These are phyloP conservation scores for Rhabditophanes sp. DNA, from an alignment of 2,888 invertebrate species.

Conservation along the genomic window DNA sequence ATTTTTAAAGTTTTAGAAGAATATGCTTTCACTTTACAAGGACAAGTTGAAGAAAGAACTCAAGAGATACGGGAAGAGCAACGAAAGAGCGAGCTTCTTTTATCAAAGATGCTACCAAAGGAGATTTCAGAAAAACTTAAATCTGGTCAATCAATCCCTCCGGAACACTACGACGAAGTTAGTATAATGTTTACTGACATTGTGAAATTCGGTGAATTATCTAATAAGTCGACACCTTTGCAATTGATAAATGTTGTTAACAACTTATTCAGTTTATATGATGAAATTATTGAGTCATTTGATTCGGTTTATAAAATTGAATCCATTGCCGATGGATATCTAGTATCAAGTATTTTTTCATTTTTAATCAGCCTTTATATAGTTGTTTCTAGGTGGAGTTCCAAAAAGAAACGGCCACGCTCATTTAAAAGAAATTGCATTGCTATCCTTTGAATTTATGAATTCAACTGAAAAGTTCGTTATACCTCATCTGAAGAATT, in stretches of 20 bases:
- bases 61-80: slow-evolving; percentile 31
- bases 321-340: slow-evolving; percentile 30
- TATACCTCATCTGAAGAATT: slow-evolving; percentile 28
- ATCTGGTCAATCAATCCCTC: slow-evolving; percentile 27
- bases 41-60: slow-evolving; percentile 30
- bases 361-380: no score
- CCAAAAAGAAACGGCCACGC: slow-evolving; percentile 30
- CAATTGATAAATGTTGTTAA: slow-evolving; percentile 35
- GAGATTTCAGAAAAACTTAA: slow-evolving; percentile 27
- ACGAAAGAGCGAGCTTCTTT: slow-evolving; percentile 25
- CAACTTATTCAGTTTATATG: slow-evolving; percentile 32
- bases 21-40: slow-evolving; percentile 26
- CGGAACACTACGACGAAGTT: slow-evolving; percentile 27
- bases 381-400: no score
- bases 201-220: slow-evolving; percentile 28
- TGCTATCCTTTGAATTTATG: slow-evolving; percentile 25
- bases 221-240: slow-evolving; percentile 25
- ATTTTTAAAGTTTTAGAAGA: slow-evolving; percentile 23
- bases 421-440: slow-evolving; percentile 25
- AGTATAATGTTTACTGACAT: slow-evolving; percentile 35
- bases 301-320: slow-evolving; percentile 35
- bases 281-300: slow-evolving; percentile 29
- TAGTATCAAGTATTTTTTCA: no score
- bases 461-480: slow-evolving; percentile 18
- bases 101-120: slow-evolving; percentile 31